Base-by-base conservation (phyloP, 2,888 invertebrate genomes). In the Flabesymbios commensalis region DNA sequence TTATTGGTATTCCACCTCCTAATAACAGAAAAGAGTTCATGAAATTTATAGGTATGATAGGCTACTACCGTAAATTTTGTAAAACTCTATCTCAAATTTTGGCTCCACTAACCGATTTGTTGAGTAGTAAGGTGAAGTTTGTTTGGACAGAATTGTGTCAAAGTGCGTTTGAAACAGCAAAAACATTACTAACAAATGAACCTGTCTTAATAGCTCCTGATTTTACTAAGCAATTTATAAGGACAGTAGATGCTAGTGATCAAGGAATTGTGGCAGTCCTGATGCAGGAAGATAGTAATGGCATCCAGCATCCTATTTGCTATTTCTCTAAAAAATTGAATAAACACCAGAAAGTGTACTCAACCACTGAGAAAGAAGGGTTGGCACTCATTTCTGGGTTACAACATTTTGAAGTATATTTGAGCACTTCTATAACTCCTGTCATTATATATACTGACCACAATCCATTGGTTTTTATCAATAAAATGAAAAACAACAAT, bases 21-120 rank as follows among this genome's bases (percentile, higher is more conserved):
- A n/a, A 4, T 7, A 57, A 31, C 24, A 59, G 33, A 26, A 24
- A 24, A 14, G 7, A 36, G 29, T 32, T 58, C 5, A 28, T 60
- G 45, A 63, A 47, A 60, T 60, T 60, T 61, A 32, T 60, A 24
- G 60, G 60, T n/a, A 60, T 60, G 26, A 10, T 29, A 14, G 49
- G 24, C 19, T 45, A 17, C 45, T 19, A 45, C 45, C 10, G 45
- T 7, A 45, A 45, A 22, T 45, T 45, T 22, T 45, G 45, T 19
- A 10, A 19, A 22, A 45, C 10, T 19, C 19, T 17, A 7, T 17
- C 17, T 17, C 7, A 10, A 7, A 22, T 45, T 17, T 14, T 19
- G 7, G 45, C 22, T 10, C 45, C 45, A 45, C 45, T 45, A 7
- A 45, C 45, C 22, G 19, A 45, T 19, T 19, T 45, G 19, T 19